Evolutionary conservation across 1,140 invertebrate species (phyloP).

Genomic region (Neelides sp.): DNA sequence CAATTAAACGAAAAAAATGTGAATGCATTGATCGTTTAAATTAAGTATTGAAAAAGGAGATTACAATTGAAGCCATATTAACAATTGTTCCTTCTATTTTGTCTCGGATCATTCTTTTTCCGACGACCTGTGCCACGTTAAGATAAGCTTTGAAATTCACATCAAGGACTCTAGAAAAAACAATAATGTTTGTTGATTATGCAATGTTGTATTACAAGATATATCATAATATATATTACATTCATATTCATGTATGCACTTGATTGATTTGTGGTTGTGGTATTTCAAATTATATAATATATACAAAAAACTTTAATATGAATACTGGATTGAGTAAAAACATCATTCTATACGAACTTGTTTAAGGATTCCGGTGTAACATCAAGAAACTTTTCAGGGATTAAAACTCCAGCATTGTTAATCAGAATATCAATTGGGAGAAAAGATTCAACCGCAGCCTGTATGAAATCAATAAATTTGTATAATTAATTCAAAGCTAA

Average conservation of each 20-base stretch:
- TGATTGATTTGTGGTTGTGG: no score
- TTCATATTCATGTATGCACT: no score
- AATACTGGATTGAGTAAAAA: no score
- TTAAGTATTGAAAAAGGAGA: no score
- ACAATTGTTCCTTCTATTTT: conserved; percentile 64
- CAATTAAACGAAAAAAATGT: no score
- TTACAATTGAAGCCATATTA: conserved; percentile 68
- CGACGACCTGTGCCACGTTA: conserved; percentile 65
- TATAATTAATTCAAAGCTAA: no score
- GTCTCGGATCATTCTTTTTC: conserved; percentile 56
- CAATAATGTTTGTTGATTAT: conserved; percentile 18
- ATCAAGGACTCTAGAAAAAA: conserved; percentile 50
- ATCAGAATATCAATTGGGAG: conserved; percentile 54
- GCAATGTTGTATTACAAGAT: background rate
- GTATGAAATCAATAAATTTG: no score
- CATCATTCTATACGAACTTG: conserved; percentile 40
- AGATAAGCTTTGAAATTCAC: conserved; percentile 72
- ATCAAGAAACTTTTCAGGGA: conserved; percentile 48
- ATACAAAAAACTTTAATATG: no score
- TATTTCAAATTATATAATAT: no score
- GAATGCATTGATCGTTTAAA: no score
- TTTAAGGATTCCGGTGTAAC: conserved; percentile 54
- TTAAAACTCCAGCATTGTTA: no score
- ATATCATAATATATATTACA: background rate
- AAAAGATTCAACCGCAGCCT: conserved; percentile 41